Base-by-base conservation (phyloP, 1,140 invertebrate species). In the Apocrypta bakeri region DNA sequence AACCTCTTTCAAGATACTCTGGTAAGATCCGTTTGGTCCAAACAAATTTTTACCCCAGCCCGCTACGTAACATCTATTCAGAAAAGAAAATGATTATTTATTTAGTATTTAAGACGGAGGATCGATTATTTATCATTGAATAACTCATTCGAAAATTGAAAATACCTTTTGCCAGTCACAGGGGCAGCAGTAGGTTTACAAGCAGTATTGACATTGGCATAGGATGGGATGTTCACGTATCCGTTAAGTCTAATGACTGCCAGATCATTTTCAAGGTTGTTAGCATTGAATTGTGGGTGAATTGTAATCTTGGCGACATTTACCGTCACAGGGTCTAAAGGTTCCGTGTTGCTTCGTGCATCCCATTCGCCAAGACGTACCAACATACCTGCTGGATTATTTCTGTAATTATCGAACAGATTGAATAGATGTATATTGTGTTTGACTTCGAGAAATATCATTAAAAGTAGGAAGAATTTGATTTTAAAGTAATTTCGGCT, bases 11-110 rank as follows among this genome's bases (percentile, higher is more conserved):
- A 95, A 86, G 31, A 95, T 94, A 72, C 93, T 93, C 87, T 96
- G 95, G 86, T 95, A 95, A 56, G 91, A 92, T 0, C 95, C 95
- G 37, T 86, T 91, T 1, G 91, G 80, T 17, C 95, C 95, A 85
- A 96, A 97, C 84, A 95, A 94, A 87, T 96, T 93, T 86, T 96
- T 96, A 31, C 96, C 96, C 96, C 96, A 97, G n/a, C 96, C 96
- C 0, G 96, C 93, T 0, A 96, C 95, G 93, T 93, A 94, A 87
- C 96, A 97, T 84, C 93, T 94, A 61, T 63, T 0, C 71, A 12
- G 14, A 24, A 40, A 42, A 40, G 24, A 2, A 11, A 48, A 72
- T 33, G 81, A 84, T n/a, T 21, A 56, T n/a, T n/a, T 21, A 56
- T 6, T 56, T n/a, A n/a, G n/a, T n/a, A n/a, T n/a, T n/a, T n/a